phyloP scores from a whole-genome alignment of 2,888 invertebrate genomes.

The Acleris laterana region DNA sequence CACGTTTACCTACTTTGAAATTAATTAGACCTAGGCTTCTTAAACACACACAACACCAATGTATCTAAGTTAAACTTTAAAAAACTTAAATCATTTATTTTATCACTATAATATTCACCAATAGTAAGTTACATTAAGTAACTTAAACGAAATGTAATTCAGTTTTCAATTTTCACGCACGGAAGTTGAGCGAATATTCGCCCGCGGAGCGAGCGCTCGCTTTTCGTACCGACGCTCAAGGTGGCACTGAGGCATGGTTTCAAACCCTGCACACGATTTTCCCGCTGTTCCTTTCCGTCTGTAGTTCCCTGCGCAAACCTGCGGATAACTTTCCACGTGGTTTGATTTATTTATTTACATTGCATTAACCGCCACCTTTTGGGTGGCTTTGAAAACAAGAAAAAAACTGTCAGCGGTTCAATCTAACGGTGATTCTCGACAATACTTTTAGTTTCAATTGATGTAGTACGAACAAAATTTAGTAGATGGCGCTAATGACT shows the following conservation, averaged over 20 bases:
- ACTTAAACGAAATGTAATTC: conserved; percentile 8
- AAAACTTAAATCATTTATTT: conserved; percentile 30
- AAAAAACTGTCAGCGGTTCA: conserved; percentile 35
- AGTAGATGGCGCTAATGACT: conserved; percentile 33
- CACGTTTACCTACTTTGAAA: conserved; percentile 20
- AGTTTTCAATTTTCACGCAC: conserved; percentile 47
- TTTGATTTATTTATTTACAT: conserved; percentile 46
- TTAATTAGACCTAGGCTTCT: conserved; percentile 20
- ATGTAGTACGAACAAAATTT: no score
- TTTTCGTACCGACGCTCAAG: conserved; percentile 58
- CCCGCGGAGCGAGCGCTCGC: conserved; percentile 45
- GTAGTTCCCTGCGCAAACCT: conserved; percentile 71
- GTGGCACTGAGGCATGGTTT: conserved; percentile 67
- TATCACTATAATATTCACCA: conserved; percentile 27
- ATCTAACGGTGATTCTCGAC: conserved; percentile 40
- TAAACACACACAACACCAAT: conserved; percentile 25
- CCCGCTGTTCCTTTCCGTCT: conserved; percentile 64
- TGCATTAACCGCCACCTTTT: conserved; percentile 53
- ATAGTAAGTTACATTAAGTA: conserved; percentile 13
- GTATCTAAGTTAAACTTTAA: conserved; percentile 21
- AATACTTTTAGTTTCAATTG: background rate
- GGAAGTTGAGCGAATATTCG: conserved; percentile 51
- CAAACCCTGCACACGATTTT: conserved; percentile 62
- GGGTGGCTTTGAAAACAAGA: conserved; percentile 39
- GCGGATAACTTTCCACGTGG: conserved; percentile 70